A percentile compares a stretch with the other conserved stretches of the same genome.
phyloP scores from a whole-genome alignment of 2,113 vertebrate species.

The Ibidorhyncha struthersii region DNA sequence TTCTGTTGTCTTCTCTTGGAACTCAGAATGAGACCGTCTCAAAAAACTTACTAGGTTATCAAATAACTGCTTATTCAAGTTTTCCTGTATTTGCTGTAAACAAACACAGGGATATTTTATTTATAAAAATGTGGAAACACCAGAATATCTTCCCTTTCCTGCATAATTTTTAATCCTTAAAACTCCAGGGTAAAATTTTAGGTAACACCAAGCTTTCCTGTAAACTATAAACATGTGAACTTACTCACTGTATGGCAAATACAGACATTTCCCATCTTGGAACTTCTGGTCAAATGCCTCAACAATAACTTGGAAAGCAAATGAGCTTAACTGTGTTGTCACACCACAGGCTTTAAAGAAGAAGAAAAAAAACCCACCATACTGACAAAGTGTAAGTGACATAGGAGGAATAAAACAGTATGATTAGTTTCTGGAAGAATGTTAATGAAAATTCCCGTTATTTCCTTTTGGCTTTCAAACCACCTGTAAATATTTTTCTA shows the following conservation, averaged over 20 bases:
- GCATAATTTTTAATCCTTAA: not conserved
- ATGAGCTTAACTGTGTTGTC: not conserved
- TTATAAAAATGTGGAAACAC: not conserved
- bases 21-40: conserved; percentile 76
- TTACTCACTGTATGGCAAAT: not conserved
- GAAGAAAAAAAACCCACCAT: not conserved
- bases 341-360: not conserved
- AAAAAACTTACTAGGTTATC: conserved; percentile 86
- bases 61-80: conserved; percentile 89
- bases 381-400: not conserved
- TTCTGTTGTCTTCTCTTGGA: conserved; percentile 72
- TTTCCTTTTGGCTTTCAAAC: not conserved
- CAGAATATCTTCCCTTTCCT: not conserved
- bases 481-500: not conserved
- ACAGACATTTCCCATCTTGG: not conserved
- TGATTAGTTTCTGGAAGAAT: not conserved
- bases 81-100: conserved; percentile 85
- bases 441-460: not conserved
- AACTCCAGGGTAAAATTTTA: not conserved
- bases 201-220: not conserved
- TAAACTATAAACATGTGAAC: not conserved
- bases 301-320: not conserved
- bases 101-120: not conserved
- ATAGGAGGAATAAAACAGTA: not conserved
- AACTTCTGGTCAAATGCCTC: not conserved